phyloP scores from a whole-genome alignment of 2,113 vertebrate genomes.

The Rhinolophus ferrumequinum region DNA sequence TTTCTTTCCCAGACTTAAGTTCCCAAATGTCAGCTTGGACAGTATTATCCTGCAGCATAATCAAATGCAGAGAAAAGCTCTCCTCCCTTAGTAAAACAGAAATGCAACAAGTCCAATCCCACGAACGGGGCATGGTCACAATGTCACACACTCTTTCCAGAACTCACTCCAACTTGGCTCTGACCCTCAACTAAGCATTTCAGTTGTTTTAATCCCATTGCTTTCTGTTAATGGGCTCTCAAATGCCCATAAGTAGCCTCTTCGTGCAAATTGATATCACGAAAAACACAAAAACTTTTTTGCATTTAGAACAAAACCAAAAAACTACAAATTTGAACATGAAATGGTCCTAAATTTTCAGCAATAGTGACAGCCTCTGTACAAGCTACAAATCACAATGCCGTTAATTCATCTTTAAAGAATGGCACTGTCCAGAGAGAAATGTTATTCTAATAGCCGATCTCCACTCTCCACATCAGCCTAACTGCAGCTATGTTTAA shows the following conservation, averaged over 20 bases:
- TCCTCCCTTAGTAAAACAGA: not conserved
- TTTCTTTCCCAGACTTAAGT: not conserved
- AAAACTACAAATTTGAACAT: not conserved
- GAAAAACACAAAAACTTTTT: not conserved
- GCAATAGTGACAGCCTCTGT: not conserved
- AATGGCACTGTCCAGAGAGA: not conserved
- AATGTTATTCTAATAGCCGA: not conserved
- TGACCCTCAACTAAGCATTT: not conserved
- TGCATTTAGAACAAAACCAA: not conserved
- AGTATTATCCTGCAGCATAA: not conserved
- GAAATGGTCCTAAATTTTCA: not conserved
- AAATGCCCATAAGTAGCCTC: not conserved
- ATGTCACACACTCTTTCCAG: not conserved
- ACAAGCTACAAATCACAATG: not conserved
- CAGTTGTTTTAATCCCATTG: not conserved
- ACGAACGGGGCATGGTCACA: not conserved
- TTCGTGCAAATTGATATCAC: not conserved
- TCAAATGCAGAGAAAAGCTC: not conserved
- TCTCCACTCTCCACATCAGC: not conserved
- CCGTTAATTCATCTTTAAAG: conserved; percentile 9
- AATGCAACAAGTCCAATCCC: not conserved
- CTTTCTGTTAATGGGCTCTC: not conserved
- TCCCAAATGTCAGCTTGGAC: not conserved
- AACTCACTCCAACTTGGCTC: not conserved
- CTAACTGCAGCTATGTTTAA: not conserved